A percentile compares a stretch with the other conserved stretches of the same genome.
phyloP scores from a whole-genome alignment of 2,888 invertebrate species.

The Tetranychus piercei region DNA sequence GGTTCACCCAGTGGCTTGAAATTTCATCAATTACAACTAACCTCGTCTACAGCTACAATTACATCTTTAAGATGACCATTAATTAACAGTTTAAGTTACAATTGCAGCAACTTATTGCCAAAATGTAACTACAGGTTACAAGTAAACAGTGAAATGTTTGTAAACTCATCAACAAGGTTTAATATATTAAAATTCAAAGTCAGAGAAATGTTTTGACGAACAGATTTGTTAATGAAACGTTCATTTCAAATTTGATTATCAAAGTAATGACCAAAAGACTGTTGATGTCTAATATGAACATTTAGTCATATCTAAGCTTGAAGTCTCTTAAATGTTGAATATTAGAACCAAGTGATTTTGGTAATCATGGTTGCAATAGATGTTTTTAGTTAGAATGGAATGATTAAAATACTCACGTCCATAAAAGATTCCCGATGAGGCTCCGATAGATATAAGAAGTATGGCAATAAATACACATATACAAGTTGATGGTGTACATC shows the following conservation, averaged over 20 bases:
- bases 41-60: too few relatives aligned
- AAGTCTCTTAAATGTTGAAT: too few relatives aligned
- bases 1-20: too few relatives aligned
- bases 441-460: slow-evolving; percentile 54
- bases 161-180: background rate
- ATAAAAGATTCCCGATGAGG: slow-evolving; percentile 46
- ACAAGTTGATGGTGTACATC: slow-evolving; percentile 65
- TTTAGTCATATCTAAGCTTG: too few relatives aligned
- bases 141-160: background rate
- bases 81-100: background rate
- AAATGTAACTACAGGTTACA: background rate
- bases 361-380: background rate
- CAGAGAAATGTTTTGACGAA: too few relatives aligned
- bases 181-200: too few relatives aligned
- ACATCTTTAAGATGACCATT: background rate
- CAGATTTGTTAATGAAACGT: too few relatives aligned
- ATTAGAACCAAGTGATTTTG: background rate
- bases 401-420: slow-evolving; percentile 43
- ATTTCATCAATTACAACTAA: too few relatives aligned
- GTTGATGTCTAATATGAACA: too few relatives aligned
- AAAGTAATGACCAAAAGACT: too few relatives aligned
- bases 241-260: too few relatives aligned
- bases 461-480: slow-evolving; percentile 68
- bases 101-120: background rate
- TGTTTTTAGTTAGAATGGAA: background rate